phyloP scores from a whole-genome alignment of 2,113 vertebrate genomes.

The Trogon surrucura region DNA sequence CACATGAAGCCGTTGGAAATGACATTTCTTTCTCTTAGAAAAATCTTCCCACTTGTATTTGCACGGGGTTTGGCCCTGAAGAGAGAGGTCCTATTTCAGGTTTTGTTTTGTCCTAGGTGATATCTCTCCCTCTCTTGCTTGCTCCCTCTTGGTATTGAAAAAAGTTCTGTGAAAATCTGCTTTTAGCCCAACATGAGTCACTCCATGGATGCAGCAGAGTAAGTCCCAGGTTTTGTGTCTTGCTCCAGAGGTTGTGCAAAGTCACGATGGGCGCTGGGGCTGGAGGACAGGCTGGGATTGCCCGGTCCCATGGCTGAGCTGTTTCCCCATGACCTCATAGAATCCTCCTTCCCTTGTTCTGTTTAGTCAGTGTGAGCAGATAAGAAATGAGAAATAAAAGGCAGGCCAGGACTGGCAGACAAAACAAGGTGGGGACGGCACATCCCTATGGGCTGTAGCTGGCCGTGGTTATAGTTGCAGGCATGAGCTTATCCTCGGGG shows the following conservation, averaged over 20 bases:
- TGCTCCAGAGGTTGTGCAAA: not conserved
- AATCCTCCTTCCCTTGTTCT: not conserved
- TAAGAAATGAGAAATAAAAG: not conserved
- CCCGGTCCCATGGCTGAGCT: not conserved
- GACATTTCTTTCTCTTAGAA: not conserved
- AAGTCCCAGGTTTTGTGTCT: not conserved
- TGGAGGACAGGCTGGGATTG: not conserved
- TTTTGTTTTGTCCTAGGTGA: not conserved
- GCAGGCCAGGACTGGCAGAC: not conserved
- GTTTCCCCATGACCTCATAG: not conserved
- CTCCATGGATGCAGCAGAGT: not conserved
- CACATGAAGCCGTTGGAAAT: fast-evolving
- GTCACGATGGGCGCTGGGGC: fast-evolving
- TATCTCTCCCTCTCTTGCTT: not conserved
- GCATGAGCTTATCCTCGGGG: not conserved
- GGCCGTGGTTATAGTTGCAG: not conserved
- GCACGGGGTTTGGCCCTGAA: not conserved
- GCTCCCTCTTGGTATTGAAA: not conserved
- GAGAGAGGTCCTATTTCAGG: not conserved
- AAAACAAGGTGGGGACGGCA: not conserved
- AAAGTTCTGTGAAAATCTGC: not conserved
- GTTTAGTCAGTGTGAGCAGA: not conserved
- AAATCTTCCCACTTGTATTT: not conserved
- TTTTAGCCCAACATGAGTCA: not conserved
- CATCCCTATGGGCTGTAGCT: not conserved